Base-by-base conservation (phyloP, 1,140 invertebrate species). In the Temnothorax nylanderi region DNA sequence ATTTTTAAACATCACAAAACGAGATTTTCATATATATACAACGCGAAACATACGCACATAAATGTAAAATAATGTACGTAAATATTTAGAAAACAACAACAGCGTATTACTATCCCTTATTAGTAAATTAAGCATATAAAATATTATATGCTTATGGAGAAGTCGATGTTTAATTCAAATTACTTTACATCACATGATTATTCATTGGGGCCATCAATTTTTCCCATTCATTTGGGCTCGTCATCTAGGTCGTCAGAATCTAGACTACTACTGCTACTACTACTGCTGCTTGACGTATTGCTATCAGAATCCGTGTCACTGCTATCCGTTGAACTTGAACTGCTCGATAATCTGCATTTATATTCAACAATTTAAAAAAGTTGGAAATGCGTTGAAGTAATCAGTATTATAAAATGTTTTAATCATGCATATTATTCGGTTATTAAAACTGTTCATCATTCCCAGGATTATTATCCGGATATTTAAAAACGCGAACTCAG, bases 291-390 rank as follows among this genome's bases (percentile, higher is more conserved):
- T 18, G 85, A 89, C 7, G 86, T 87, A 82, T 82, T 91, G 71
- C 51, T 90, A 2, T 91, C 91, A 37, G 88, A 86, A 51, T 91
- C 92, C 18, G 89, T 87, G 62, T 92, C 91, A 18, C 87, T 89
- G 75, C 87, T 92, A 56, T 92, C 91, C 10, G 71, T 88, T 47
- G 87, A 90, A 82, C 76, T 89, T 34, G 93, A 89, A 64, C 81
- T 91, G 34, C 86, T 88, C 7, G 88, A 87, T 56, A 90, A 89
- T 65, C 91, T 92, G 44, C 0, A 64, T 80, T 65, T 18, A 51
- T 41, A 67, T 69, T 69, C 2, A 81, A 16, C 65, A 0, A 65
- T 77, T 77, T 10, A 16, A 67, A 41, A 37, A 69, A 69, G 3
- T 51, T 41, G 4, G 0, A 67, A 51, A 18, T 37, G n/a, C 1